Evolutionary conservation across 1,140 invertebrate species (phyloP), one percentile per base, ranked within the genome.

Genomic region (Platyscapa corneri): DNA sequence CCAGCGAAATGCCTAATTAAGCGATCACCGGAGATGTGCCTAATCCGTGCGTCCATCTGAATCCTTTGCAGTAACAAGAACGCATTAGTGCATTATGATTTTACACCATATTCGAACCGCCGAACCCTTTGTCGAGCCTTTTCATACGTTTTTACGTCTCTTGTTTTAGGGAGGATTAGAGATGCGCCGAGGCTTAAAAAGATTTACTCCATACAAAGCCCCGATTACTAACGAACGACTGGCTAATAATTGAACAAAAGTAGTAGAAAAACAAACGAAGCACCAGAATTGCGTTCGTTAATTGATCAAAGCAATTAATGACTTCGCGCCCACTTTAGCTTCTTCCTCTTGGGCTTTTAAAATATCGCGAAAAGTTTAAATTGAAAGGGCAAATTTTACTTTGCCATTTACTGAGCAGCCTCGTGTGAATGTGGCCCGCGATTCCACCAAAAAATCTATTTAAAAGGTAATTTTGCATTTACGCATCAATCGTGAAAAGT

Each of bases 41-140:
- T 77, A 77, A 77, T 53, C 34, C 30, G 75, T 56, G 37, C 75
- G 49, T 32, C 46, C 75, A 53, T 53, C 53, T 42, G 30, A 30
- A 53, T 77, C 14, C n/a, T 77, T 53, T 30, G 1, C 20, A n/a
- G 72, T 75, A 77, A 53, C 53, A 42, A 34, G 49, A 75, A 75
- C 23, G 72, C 42, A 75, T 30, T 46, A 8, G 72, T 42, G 72
- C 72, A 75, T 37, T 75, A 30, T 30, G 16, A 75, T 46, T 75
- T n/a, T 1, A 42, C 72, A 27, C 42, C 30, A 49, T 14, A n/a
- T 30, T n/a, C 20, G 7, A 75, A 30, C 72, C 72, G 39, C n/a
- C n/a, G n/a, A 46, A 30, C n/a, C 42, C 42, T 49, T 75, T 49
- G 39, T 75, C 72, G 18, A 34, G 7, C 12, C 39, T 75, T 75